Percentiles rank a stretch among this genome's conserved stretches.
Conservation (phyloP, 2,113 vertebrate species). For the Epinephelus lanceolatus region DNA sequence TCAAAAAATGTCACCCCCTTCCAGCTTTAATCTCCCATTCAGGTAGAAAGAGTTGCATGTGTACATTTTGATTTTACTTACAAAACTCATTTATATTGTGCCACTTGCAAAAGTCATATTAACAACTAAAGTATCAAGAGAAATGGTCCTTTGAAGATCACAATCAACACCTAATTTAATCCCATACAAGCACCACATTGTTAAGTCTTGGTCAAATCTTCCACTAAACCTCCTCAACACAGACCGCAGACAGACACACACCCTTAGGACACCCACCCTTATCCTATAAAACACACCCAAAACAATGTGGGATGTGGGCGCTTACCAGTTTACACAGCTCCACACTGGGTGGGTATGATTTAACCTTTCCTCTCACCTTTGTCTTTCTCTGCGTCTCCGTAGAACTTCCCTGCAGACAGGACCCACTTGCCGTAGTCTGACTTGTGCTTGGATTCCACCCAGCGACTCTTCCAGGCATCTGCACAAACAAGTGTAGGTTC, state of each 20-base stretch:
- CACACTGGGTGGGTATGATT: not conserved
- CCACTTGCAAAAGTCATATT: not conserved
- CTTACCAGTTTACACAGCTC: not conserved
- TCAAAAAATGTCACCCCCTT: not conserved
- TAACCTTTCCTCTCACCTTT: constrained; percentile 81
- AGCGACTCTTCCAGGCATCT: constrained; percentile 86
- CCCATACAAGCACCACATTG: not conserved
- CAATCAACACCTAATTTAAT: not conserved
- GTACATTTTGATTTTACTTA: not conserved
- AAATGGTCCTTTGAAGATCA: not conserved
- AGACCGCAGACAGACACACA: not conserved
- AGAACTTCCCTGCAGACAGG: constrained; percentile 86
- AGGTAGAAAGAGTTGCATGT: not conserved
- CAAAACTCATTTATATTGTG: not conserved
- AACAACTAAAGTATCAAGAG: not conserved
- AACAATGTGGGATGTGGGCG: not conserved
- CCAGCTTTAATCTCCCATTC: not conserved
- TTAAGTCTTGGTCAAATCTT: not conserved
- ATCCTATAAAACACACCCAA: not conserved
- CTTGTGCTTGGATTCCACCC: constrained; percentile 87
- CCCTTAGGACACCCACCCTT: constrained; percentile 1
- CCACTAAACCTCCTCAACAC: not conserved
- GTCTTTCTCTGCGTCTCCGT: constrained; percentile 86
- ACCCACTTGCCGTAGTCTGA: constrained; percentile 87
- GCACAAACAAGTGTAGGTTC: constrained; percentile 48